Base-by-base conservation (phyloP, 2,797 vertebrate species). In the Cryptoprocta ferox region DNA sequence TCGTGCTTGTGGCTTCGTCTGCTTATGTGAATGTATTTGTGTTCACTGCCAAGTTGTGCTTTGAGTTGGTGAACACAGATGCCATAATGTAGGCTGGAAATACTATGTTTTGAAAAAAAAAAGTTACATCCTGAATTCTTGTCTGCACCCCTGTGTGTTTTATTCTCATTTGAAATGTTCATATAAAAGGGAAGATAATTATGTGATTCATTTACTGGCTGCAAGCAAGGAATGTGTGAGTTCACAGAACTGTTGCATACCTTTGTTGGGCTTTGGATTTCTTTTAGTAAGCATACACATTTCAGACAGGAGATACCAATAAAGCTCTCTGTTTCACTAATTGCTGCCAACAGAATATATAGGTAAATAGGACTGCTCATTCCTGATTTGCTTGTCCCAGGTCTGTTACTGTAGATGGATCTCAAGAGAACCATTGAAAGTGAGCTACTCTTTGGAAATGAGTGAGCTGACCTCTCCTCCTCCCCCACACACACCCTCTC, bases 61-160 rank as follows among this genome's bases (percentile, higher is more conserved):
- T 92, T 86, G 85, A 86, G 81, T 42, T 94, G 50, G 73, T 94
- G 95, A 98, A 94, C 78, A 65, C 94, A 98, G 82, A 92, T 89
- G 68, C 78, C 45, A 53, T 85, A 84, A 87, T 0, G 12, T 92
- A 53, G 70, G n/a, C 84, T 96, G 91, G 79, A 96, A 97, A 96
- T 89, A 95, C 65, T 80, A 66, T 78, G 48, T 93, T 61, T 96
- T 97, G 82, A 78, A 48, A 82, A 91, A 65, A 73, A 65, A 35
- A 37, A 92, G 42, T 96, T 97, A 48, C 84, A 98, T 94, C 21
- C 71, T 98, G 80, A 75, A 96, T 97, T 98, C 97, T 94, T 95
- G 82, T 26, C 89, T 94, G 93, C 5, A 70, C 68, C 56, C 83
- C 83, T 81, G 45, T 94, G 42, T 94, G 30, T 42, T 66, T 94